Base-by-base conservation (phyloP, 2,797 vertebrate genomes). In the Novumbra hubbsi region DNA sequence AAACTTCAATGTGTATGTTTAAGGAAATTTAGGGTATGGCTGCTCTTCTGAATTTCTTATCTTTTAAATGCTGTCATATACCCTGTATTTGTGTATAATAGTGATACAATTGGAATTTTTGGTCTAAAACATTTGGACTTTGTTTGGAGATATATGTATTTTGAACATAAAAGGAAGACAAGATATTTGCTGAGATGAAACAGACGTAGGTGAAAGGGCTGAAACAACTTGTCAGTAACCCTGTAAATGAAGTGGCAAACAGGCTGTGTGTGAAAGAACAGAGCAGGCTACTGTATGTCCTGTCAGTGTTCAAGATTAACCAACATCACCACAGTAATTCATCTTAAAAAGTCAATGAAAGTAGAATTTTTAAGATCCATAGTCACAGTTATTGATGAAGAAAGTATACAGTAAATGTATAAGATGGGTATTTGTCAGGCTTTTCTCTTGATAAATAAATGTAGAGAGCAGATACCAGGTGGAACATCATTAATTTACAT, bases 361-460 rank as follows among this genome's bases (percentile, higher is more conserved):
- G 21, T 45, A 48, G 38, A 11, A n/a, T 65, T 28, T 32, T 65
- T n/a, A 16, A 62, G 50, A 28, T 1, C n/a, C 55, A n/a, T 16
- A 34, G 50, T 71, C 3, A 21, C 30, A 12, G 34, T 50, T 16
- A 52, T 15, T 77, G 67, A 64, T 70, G 21, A 65, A 63, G 5
- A 67, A 75, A 38, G 77, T 73, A 74, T 32, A 41, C 41, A 45
- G 8, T 14, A 45, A n/a, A 64, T 67, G 49, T 5, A 38, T 55
- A 69, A 71, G 16, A 9, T 12, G 45, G 62, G n/a, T 69, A 5
- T 52, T 69, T 78, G 73, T 86, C 87, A 86, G 85, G 92, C 85
- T 80, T 80, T 84, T 75, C 60, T 80, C 71, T 71, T 80, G 78
- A 87, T 87, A 88, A 87, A 90, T 86, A 85, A 62, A 74, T 60